These are phyloP conservation scores for Notodonta dromedarius DNA, from an alignment of 2,888 invertebrate genomes.

Conservation along the genomic window DNA sequence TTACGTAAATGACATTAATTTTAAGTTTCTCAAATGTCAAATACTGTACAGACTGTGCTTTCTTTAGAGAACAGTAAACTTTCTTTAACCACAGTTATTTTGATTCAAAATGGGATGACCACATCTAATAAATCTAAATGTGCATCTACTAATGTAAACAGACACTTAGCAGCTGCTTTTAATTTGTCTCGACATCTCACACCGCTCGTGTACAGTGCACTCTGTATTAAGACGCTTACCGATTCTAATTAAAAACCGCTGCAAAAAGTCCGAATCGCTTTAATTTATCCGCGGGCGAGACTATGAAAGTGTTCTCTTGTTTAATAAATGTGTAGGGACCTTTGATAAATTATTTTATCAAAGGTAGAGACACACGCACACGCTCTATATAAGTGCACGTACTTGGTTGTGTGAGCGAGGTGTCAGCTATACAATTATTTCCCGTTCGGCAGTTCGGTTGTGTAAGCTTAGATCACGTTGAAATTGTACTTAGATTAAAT, in stretches of 20 bases:
- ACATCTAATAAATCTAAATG: background rate
- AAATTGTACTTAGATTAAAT: too few relatives aligned
- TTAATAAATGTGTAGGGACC: background rate
- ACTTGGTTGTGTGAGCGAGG: too few relatives aligned
- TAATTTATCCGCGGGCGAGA: constrained; percentile 16
- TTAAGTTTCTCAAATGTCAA: too few relatives aligned
- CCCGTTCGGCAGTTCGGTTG: too few relatives aligned
- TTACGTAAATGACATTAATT: too few relatives aligned
- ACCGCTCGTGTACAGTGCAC: constrained; percentile 47
- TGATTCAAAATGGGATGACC: background rate
- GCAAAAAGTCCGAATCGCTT: constrained; percentile 16
- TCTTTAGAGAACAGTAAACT: too few relatives aligned
- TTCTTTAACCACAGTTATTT: background rate
- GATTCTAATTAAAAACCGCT: constrained; percentile 39
- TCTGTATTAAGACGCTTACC: constrained; percentile 42
- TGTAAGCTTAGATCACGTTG: too few relatives aligned
- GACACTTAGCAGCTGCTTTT: constrained; percentile 64
- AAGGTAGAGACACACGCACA: too few relatives aligned
- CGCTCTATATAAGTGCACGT: too few relatives aligned
- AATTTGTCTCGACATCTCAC: constrained; percentile 73
- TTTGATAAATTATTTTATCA: too few relatives aligned
- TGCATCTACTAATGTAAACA: background rate
- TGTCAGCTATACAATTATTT: too few relatives aligned
- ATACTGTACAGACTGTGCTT: too few relatives aligned
- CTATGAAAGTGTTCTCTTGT: constrained; percentile 12